Base-by-base conservation (phyloP, 2,797 vertebrate species). In the Remorina albescens region DNA sequence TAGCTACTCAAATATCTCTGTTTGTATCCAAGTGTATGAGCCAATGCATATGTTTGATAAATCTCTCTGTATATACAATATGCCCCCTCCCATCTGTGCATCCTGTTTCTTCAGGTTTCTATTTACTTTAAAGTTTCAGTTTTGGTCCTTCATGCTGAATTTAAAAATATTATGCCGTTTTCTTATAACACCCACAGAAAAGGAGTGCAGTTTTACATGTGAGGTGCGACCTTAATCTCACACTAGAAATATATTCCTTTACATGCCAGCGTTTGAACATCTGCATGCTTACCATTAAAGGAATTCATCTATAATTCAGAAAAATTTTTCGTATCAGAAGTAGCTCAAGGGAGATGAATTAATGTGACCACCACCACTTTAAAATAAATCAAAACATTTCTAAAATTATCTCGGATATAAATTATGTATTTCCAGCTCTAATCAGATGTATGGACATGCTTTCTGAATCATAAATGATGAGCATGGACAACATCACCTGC, bases 331-430 rank as follows among this genome's bases (percentile, higher is more conserved):
- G 70, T 69, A 62, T 71, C 60, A 18, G 62, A 81, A 75, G 67
- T 60, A 80, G 73, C 61, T 74, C 3, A 4, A 76, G 79, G 82
- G 61, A 69, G 57, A 79, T 63, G 66, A 80, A 80, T 75, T 84
- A 68, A 81, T 81, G 61, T 23, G 23, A 49, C n/a, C 19, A 84
- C 78, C 71, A 65, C 77, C 30, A 0, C 70, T 85, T 83, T 56
- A 76, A 76, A 78, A 87, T 83, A 55, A 82, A 80, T 84, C 80
- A 85, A 78, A 86, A 87, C 66, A 84, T 79, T 74, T 85, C 81
- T 83, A 80, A 86, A 83, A 85, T 78, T 62, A 83, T 80, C 76
- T 67, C n/a, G 2, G 3, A 58, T 71, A 85, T 87, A 15, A 85
- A 85, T 87, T 74, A 86, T 89, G 62, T 37, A 90, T 82, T 25